phyloP scores from a whole-genome alignment of 2,888 invertebrate species.

The Drosophila anomalipes region DNA sequence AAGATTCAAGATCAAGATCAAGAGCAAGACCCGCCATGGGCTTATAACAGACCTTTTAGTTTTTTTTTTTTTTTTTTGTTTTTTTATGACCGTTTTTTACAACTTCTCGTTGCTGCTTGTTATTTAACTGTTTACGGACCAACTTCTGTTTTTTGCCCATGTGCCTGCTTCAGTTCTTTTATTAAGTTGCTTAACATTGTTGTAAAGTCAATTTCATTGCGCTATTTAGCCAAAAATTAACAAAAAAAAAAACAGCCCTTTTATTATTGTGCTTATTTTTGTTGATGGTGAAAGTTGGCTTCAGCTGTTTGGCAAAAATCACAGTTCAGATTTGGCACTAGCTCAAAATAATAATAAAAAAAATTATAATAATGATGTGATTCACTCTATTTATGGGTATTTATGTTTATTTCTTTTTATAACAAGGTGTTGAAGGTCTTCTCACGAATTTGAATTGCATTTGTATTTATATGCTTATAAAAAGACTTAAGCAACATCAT shows the following conservation, averaged over 20 bases:
- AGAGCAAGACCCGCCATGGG: conserved; percentile 12
- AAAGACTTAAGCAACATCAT: not conserved
- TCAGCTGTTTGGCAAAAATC: conserved; percentile 25
- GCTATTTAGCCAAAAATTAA: conserved; percentile 4
- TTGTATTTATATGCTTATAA: not conserved
- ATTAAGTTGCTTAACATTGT: conserved; percentile 23
- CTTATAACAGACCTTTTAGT: conserved; percentile 15
- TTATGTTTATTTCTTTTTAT: conserved; percentile 1
- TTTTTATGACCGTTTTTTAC: conserved; percentile 65
- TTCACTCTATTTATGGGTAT: not conserved
- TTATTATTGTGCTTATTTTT: conserved; percentile 17
- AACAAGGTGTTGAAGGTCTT: conserved; percentile 6
- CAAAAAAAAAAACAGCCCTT: not conserved
- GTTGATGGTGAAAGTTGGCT: conserved; percentile 40
- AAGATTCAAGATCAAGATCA: conserved; percentile 73
- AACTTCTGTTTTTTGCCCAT: conserved; percentile 48
- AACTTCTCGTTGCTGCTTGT: conserved; percentile 32
- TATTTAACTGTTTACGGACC: conserved; percentile 50
- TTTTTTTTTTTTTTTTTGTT: conserved; percentile 19
- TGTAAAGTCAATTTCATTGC: conserved; percentile 44
- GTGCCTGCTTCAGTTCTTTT: conserved; percentile 30
- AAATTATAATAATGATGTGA: conserved; percentile 37
- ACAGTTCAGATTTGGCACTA: conserved; percentile 32
- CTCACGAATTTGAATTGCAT: not conserved
- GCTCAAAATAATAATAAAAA: not conserved